A percentile compares a stretch with the other conserved stretches of the same genome.
Evolutionary conservation across 2,888 invertebrate species (phyloP).

Genomic region (Lepidochitona cinerea): DNA sequence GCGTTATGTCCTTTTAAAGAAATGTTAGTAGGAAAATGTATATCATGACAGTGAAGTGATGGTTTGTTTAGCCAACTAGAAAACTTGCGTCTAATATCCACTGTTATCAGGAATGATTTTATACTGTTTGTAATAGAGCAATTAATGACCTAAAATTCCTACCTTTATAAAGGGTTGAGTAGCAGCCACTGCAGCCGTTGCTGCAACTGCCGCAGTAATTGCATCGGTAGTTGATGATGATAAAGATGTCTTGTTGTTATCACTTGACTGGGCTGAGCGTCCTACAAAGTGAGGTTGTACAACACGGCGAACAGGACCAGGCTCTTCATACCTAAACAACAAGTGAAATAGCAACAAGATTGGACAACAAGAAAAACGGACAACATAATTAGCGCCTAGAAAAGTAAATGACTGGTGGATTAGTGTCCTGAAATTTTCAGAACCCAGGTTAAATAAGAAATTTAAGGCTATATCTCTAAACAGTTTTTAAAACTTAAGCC

Average conservation of each 20-base stretch:
- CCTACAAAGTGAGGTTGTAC: slow-evolving; percentile 53
- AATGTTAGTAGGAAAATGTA: neutral
- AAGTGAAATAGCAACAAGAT: no score
- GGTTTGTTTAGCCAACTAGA: neutral
- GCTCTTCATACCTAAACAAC: slow-evolving; percentile 28
- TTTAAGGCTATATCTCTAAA: no score
- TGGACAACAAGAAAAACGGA: no score
- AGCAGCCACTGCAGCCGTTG: slow-evolving; percentile 65
- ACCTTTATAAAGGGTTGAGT: slow-evolving; percentile 66
- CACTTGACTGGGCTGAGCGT: neutral
- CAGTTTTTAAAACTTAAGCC: no score
- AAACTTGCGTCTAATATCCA: neutral
- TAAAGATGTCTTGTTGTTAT: slow-evolving; percentile 5
- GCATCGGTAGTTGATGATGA: slow-evolving; percentile 38
- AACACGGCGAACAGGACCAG: slow-evolving; percentile 51
- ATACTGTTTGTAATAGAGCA: neutral
- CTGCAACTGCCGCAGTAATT: slow-evolving; percentile 61
- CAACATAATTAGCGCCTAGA: no score
- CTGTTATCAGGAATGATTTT: neutral
- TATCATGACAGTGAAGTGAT: neutral
- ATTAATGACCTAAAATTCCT: neutral
- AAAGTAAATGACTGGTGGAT: no score
- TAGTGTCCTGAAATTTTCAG: no score
- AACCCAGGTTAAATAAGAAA: no score
- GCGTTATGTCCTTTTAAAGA: no score